A percentile compares a stretch with the other conserved stretches of the same genome.
These are phyloP conservation scores for Morpho achilles DNA, from an alignment of 2,888 invertebrate genomes.

Conservation along the genomic window DNA sequence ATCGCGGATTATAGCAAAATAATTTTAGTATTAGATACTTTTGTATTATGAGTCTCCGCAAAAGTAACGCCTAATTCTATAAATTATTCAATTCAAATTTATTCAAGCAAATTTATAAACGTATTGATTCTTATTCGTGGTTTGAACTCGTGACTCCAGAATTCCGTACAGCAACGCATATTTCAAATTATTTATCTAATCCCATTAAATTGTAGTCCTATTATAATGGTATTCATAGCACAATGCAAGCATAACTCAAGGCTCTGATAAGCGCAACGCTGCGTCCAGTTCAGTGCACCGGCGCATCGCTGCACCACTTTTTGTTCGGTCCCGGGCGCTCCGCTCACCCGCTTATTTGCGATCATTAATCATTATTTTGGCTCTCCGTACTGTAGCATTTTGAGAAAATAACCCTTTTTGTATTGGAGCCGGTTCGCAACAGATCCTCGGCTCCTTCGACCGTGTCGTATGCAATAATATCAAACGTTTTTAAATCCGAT, in stretches of 20 bases:
- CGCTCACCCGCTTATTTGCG: constrained; percentile 77
- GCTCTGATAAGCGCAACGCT: constrained; percentile 25
- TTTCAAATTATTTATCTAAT: not conserved
- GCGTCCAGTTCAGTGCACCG: constrained; percentile 58
- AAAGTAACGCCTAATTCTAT: no score
- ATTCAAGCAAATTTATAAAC: no score
- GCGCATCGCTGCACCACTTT: constrained; percentile 48
- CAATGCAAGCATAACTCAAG: constrained; percentile 11
- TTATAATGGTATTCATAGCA: not conserved
- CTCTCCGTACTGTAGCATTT: constrained; percentile 65
- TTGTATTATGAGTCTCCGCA: no score
- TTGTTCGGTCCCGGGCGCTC: constrained; percentile 47
- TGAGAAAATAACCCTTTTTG: constrained; percentile 76
- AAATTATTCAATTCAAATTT: no score
- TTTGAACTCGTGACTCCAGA: no score
- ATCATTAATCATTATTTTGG: constrained; percentile 79
- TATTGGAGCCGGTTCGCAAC: constrained; percentile 43
- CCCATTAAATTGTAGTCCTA: no score
- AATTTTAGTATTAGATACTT: no score
- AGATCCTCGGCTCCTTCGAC: constrained; percentile 35
- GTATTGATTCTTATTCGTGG: no score
- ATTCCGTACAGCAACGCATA: no score
- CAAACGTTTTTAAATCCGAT: not conserved
- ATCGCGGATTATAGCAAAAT: no score
- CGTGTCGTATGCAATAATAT: constrained; percentile 36